Conservation (phyloP, 2,888 invertebrate genomes). For the Athalia circularis region DNA sequence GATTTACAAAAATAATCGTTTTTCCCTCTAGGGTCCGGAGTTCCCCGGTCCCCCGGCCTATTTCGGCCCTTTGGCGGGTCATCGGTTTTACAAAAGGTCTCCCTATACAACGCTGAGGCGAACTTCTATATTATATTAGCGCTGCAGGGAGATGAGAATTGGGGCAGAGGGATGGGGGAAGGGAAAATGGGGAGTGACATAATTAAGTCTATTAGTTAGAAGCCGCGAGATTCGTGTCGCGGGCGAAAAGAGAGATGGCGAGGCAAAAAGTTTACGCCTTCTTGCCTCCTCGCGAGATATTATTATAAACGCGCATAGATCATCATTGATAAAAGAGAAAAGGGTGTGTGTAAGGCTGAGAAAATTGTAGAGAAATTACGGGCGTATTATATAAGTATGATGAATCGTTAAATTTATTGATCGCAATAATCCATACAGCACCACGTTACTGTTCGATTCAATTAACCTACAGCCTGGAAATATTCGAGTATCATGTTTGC, state of each 20-base stretch:
- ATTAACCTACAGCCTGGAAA: too few relatives aligned
- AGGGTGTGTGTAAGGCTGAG: too few relatives aligned
- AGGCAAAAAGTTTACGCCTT: constrained; percentile 37
- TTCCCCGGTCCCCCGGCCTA: not conserved
- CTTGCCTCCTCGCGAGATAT: constrained; percentile 6
- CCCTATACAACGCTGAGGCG: constrained; percentile 36
- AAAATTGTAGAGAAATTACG: too few relatives aligned
- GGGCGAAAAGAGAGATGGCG: not conserved
- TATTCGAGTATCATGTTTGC: too few relatives aligned
- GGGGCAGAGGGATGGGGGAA: constrained; percentile 8
- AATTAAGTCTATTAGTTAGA: constrained; percentile 58
- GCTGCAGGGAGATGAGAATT: constrained; percentile 1
- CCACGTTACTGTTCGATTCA: too few relatives aligned
- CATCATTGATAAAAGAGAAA: too few relatives aligned
- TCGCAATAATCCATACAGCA: not conserved
- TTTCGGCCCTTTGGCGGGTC: constrained; percentile 42
- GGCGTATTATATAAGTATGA: not conserved
- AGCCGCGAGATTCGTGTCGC: constrained; percentile 24
- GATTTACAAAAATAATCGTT: constrained; percentile 58
- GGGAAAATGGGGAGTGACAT: constrained; percentile 43
- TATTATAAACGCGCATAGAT: constrained; percentile 10
- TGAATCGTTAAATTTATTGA: constrained; percentile 30
- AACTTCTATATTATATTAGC: constrained; percentile 44
- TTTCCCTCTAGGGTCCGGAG: constrained; percentile 40
- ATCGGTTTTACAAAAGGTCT: constrained; percentile 49